phyloP scores from a whole-genome alignment of 2,888 invertebrate species.

The Watsonalla binaria region DNA sequence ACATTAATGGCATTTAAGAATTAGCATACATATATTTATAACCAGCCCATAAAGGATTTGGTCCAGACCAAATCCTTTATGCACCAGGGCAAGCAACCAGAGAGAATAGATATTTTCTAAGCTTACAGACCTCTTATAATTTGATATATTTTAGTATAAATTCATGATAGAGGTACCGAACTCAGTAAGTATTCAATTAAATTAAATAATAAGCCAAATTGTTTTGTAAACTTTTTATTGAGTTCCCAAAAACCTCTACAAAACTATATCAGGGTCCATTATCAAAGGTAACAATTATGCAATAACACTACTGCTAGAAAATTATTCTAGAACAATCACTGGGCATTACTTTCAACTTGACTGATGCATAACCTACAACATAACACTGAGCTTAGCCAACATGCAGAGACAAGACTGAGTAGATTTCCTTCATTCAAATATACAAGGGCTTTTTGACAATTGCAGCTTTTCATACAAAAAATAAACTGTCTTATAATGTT shows the following conservation, averaged over 20 bases:
- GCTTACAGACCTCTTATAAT: no score
- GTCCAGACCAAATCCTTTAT: no score
- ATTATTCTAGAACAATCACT: slow-evolving; percentile 37
- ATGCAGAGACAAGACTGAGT: slow-evolving; percentile 19
- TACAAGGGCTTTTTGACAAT: slow-evolving; percentile 1
- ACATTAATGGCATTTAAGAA: no score
- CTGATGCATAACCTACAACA: slow-evolving; percentile 25
- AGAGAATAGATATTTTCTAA: no score
- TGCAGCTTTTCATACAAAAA: no score
- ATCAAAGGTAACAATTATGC: slow-evolving; percentile 56
- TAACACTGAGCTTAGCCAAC: slow-evolving; percentile 24
- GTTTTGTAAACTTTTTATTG: slow-evolving; percentile 56
- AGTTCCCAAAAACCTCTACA: slow-evolving; percentile 74
- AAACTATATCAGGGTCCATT: slow-evolving; percentile 70
- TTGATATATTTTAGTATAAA: no score
- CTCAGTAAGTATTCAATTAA: slow-evolving; percentile 7
- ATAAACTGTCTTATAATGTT: no score
- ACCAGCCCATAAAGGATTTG: no score
- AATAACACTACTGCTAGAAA: slow-evolving; percentile 36
- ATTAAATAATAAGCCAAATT: slow-evolving; percentile 26
- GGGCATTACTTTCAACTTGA: slow-evolving; percentile 18
- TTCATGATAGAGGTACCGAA: no score
- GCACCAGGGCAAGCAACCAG: no score
- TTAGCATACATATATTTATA: no score
- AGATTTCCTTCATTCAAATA: slow-evolving; percentile 14